Conservation (phyloP, 2,797 vertebrate genomes). For the Rhabdophis nuchalis region DNA sequence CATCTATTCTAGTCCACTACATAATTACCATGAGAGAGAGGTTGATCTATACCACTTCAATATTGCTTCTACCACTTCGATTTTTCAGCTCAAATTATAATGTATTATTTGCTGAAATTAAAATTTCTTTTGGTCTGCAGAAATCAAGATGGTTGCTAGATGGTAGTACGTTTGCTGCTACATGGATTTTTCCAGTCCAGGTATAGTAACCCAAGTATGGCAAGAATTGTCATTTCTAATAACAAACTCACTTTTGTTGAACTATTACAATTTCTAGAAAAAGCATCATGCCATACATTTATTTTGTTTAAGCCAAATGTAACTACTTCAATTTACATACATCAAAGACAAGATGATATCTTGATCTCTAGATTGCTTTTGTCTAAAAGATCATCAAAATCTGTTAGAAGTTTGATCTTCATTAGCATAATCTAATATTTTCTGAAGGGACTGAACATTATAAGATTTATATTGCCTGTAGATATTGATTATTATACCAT, state of each 20-base stretch:
- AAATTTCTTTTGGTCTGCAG: neutral
- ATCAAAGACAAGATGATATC: neutral
- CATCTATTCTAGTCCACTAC: neutral
- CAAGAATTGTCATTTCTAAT: neutral
- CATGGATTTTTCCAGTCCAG: neutral
- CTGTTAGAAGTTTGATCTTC: neutral
- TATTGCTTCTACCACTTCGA: neutral
- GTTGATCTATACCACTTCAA: neutral
- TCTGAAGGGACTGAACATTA: neutral
- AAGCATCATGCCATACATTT: neutral
- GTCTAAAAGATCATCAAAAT: neutral
- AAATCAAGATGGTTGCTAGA: neutral
- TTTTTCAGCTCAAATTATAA: neutral
- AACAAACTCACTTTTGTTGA: neutral
- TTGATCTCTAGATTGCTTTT: neutral
- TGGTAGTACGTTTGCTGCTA: neutral
- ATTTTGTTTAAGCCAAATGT: neutral
- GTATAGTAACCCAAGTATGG: neutral
- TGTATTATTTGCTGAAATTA: neutral
- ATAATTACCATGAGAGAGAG: neutral
- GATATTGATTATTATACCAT: neutral
- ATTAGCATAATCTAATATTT: neutral
- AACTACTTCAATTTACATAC: neutral
- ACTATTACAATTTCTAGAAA: neutral
- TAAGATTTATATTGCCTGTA: neutral